Evolutionary conservation across 2,113 vertebrate genomes (phyloP).

Genomic region (Perca flavescens): DNA sequence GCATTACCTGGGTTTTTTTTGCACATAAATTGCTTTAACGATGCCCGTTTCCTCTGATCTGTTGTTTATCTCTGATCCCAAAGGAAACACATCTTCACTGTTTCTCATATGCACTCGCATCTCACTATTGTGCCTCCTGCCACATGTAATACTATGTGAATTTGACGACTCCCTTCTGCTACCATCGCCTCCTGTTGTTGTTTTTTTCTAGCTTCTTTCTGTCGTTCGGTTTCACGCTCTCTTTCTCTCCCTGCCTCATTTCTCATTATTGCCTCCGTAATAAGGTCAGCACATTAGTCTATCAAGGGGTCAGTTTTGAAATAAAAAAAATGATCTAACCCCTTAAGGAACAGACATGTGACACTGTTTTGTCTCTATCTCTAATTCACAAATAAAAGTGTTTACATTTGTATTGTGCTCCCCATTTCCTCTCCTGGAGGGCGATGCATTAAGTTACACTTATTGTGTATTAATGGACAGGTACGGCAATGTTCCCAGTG

Average conservation of each 20-base stretch:
- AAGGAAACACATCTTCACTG: conserved; percentile 1
- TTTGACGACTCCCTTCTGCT: conserved; percentile 15
- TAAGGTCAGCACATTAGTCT: conserved; percentile 28
- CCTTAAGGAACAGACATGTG: neutral
- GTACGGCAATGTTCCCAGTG: conserved; percentile 14
- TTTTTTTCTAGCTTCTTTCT: neutral
- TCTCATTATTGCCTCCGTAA: conserved; percentile 39
- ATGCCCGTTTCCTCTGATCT: neutral
- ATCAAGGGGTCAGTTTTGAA: conserved; percentile 18
- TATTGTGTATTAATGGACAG: conserved; percentile 45
- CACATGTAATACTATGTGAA: neutral
- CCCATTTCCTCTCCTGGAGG: conserved; percentile 29
- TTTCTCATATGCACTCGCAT: neutral
- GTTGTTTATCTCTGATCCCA: conserved; percentile 11
- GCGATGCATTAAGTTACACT: conserved; percentile 39
- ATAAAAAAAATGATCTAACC: neutral
- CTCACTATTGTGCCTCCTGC: neutral
- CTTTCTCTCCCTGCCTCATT: conserved; percentile 6
- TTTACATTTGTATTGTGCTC: conserved; percentile 6
- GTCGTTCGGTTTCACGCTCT: neutral
- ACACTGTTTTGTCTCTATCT: conserved; percentile 1
- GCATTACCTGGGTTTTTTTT: neutral
- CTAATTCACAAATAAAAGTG: conserved; percentile 10
- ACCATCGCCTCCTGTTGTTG: neutral
- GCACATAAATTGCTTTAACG: neutral